Percentiles rank a stretch among this genome's conserved stretches.
Conservation (phyloP, 2,797 vertebrate species). For the Squalus acanthias region DNA sequence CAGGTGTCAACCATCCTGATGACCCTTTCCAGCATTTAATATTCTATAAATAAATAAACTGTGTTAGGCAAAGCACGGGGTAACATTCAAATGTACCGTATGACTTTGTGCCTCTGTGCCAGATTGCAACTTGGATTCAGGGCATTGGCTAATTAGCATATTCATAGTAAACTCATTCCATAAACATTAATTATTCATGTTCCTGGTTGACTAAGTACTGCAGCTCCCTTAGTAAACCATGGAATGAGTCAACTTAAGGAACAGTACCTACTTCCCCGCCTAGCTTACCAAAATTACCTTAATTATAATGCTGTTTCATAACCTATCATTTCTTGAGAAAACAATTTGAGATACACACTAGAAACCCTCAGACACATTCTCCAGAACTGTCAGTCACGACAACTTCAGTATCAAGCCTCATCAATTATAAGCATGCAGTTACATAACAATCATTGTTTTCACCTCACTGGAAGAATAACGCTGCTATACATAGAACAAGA, state of each 20-base stretch:
- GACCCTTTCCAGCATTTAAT: background rate
- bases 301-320: slow-evolving; percentile 7
- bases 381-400: background rate
- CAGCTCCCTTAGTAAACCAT: background rate
- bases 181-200: background rate
- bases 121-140: background rate
- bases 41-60: background rate
- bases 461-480: slow-evolving; percentile 22
- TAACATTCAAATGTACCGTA: background rate
- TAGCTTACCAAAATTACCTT: background rate
- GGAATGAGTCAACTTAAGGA: background rate
- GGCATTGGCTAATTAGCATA: slow-evolving; percentile 1
- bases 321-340: background rate
- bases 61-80: background rate
- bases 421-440: slow-evolving; percentile 8
- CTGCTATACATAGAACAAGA: background rate
- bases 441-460: slow-evolving; percentile 27
- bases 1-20: background rate
- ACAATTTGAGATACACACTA: background rate
- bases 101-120: background rate
- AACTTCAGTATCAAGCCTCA: background rate
- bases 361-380: background rate
- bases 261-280: background rate
- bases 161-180: background rate
- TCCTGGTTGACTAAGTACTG: background rate